Base-by-base conservation (phyloP, 2,797 vertebrate species). In the Clarias platycephalus region DNA sequence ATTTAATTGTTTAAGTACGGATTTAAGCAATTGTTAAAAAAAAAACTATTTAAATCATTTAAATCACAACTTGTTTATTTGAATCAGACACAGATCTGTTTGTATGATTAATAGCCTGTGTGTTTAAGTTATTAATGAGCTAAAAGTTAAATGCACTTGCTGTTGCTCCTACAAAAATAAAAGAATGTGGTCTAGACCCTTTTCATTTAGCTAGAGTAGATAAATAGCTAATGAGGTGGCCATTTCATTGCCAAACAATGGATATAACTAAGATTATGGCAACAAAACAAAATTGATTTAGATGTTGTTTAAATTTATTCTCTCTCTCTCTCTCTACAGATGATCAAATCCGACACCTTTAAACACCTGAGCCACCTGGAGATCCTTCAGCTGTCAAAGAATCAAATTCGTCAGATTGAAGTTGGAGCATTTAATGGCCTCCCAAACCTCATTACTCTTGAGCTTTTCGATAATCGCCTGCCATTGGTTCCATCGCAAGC, bases 351-450 rank as follows among this genome's bases (percentile, higher is more conserved):
- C 0, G 98, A 99, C 92, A 98, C 97, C 58, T 99, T 99, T 92
- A 98, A 97, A 85, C 97, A 99, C 92, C 95, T 99, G 80, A 93
- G 97, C 74, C 98, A 99, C 93, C 90, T 99, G 94, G 97, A 99
- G 94, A 99, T 99, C 91, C 94, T 99, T 22, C 98, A 99, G 94
- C 95, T 99, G 58, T 98, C 97, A 89, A 97, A 98, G 88, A 99
- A 99, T 91, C 94, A 97, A 88, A 97, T 99, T 77, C 93, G 97
- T 18, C 96, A 97, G 87, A 97, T 99, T 28, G 97, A 99, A 92
- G 97, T 99, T 86, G 98, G 98, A 4, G 98, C 98, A 75, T 99
- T 99, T 93, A 99, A 97, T 91, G 98, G 98, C 80, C 94, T 99
- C 76, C 97, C 97, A 83, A 98, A 97, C 93, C 96, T 99, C 88